Evolutionary conservation across 2,888 invertebrate genomes (phyloP).

Genomic region (Torymus aiolomorphi): DNA sequence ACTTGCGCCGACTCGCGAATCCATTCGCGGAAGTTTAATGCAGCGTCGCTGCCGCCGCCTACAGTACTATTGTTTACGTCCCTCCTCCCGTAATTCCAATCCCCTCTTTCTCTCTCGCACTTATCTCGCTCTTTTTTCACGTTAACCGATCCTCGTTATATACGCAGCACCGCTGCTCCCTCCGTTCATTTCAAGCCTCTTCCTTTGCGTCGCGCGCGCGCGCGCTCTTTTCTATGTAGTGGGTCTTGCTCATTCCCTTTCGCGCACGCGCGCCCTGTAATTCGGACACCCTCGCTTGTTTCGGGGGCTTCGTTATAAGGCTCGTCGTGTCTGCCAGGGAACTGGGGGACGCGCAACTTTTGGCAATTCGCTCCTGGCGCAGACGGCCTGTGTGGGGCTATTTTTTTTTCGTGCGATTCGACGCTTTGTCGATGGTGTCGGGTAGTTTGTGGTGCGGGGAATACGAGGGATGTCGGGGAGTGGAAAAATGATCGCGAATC

Average conservation of each 20-base stretch:
- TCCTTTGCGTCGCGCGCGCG: constrained; percentile 16
- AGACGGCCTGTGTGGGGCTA: too few relatives aligned
- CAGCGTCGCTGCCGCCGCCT: too few relatives aligned
- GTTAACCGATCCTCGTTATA: constrained; percentile 10
- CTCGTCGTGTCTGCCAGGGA: not conserved
- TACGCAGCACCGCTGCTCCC: constrained; percentile 10
- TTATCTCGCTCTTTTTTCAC: not conserved
- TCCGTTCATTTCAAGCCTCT: constrained; percentile 34
- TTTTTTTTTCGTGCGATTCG: too few relatives aligned
- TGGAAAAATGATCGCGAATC: too few relatives aligned
- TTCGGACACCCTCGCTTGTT: constrained; percentile 45
- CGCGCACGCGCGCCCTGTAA: constrained; percentile 34
- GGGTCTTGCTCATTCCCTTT: not conserved
- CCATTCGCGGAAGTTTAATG: not conserved
- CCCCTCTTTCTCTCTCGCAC: not conserved
- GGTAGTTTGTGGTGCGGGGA: too few relatives aligned
- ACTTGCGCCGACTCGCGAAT: too few relatives aligned
- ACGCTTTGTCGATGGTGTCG: too few relatives aligned
- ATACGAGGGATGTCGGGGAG: too few relatives aligned
- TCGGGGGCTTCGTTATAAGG: constrained; percentile 44
- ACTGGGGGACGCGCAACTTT: constrained; percentile 28
- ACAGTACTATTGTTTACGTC: too few relatives aligned
- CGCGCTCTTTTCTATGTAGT: not conserved
- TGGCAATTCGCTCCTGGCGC: not conserved
- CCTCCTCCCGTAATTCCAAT: constrained; percentile 34